Evolutionary conservation across 2,888 invertebrate genomes (phyloP).

Genomic region (Drosophila merina): DNA sequence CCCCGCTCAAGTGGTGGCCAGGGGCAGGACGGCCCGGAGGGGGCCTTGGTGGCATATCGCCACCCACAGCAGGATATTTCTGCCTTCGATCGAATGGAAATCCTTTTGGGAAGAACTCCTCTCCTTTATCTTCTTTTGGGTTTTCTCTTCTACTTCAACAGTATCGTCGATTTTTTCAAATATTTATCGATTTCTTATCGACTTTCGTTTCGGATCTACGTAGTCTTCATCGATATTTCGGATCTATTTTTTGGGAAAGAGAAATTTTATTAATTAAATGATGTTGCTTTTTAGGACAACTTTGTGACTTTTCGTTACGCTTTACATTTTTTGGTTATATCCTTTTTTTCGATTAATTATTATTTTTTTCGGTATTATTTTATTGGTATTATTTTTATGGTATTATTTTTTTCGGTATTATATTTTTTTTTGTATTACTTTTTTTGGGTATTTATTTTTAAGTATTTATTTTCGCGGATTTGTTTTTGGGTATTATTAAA

Average conservation of each 20-base stretch:
- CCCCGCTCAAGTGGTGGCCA: conserved; percentile 25
- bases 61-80: conserved; percentile 39
- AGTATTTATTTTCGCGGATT: too few species aligned
- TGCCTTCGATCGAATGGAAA: background rate
- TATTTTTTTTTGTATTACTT: background rate
- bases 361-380: too few species aligned
- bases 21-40: conserved; percentile 51
- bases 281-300: conserved; percentile 23
- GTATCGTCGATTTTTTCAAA: background rate
- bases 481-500: too few species aligned
- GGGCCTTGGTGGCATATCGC: conserved; percentile 63
- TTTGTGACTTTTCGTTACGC: conserved; percentile 30
- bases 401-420: background rate
- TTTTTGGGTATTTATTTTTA: too few species aligned
- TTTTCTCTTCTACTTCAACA: background rate
- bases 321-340: background rate
- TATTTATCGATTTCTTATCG: background rate
- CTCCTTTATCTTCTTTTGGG: background rate
- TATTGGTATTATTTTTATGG: background rate
- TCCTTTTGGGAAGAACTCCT: conserved; percentile 8
- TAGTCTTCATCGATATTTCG: conserved; percentile 18
- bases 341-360: background rate
- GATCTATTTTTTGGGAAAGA: conserved; percentile 19
- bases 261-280: conserved; percentile 6
- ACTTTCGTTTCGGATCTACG: conserved; percentile 1